These are phyloP conservation scores for Drosophila hydei DNA, from an alignment of 1,140 invertebrate genomes.

Conservation along the genomic window DNA sequence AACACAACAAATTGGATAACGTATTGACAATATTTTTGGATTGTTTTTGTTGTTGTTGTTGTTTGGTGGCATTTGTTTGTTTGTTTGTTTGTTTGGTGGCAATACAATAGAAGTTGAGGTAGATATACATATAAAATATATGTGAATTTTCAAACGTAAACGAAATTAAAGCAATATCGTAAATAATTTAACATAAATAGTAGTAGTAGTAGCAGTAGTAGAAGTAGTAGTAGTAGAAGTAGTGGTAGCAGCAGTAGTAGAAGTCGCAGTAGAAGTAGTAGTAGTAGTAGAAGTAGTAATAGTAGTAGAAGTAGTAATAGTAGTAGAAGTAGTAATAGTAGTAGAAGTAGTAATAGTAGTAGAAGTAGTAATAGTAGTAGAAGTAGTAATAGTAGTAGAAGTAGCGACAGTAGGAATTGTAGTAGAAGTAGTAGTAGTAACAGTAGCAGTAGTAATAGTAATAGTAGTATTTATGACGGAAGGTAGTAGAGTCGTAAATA, in stretches of 20 bases:
- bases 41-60: conserved; percentile 22
- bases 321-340: conserved; percentile 49
- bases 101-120: not conserved
- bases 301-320: conserved; percentile 32
- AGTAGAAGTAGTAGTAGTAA: conserved; percentile 40
- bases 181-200: conserved; percentile 15
- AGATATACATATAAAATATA: conserved; percentile 15
- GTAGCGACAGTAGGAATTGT: no score
- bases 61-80: conserved; percentile 23
- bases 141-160: conserved; percentile 41
- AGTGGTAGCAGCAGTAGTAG: no score
- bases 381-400: conserved; percentile 36
- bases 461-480: conserved; percentile 40
- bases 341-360: conserved; percentile 30
- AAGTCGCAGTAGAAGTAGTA: conserved; percentile 24
- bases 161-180: conserved; percentile 29
- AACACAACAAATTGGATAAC: conserved; percentile 46
- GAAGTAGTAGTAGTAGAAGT: conserved; percentile 34
- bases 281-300: conserved; percentile 38
- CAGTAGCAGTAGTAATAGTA: conserved; percentile 26
- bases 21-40: conserved; percentile 36
- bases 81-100: conserved; percentile 11
- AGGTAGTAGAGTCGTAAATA: conserved; percentile 47
- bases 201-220: conserved; percentile 37
- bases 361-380: conserved; percentile 14